Base-by-base conservation (phyloP, 2,797 vertebrate species). In the Sebastes steindachneri region DNA sequence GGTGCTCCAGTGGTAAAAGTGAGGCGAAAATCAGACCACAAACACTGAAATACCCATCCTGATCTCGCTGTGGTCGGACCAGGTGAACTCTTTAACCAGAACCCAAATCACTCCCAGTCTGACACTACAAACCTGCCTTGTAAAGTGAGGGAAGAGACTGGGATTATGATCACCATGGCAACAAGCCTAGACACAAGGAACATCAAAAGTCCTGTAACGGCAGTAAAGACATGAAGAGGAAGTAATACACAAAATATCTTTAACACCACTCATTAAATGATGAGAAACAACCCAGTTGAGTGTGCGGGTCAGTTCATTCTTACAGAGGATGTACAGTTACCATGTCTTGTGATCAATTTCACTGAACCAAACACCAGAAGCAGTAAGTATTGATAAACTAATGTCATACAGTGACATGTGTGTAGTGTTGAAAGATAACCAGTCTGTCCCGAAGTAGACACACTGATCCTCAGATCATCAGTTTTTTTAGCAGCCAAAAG, bases 1-100 rank as follows among this genome's bases (percentile, higher is more conserved):
- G 95, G 89, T 92, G 95, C 95, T 96, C 96, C 91, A 93, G 93
- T 93, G 92, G 92, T 92, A 90, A 81, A 83, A 88, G 69, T 82
- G 86, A 89, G 90, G 86, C 81, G 85, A 91, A 93, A 87, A 78
- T 86, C 89, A 92, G 76, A 92, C 89, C 91, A 91, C 89, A 91
- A 93, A 93, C 81, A 72, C 74, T 71, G 64, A 88, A 73, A 80
- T 58, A 82, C 21, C 75, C 86, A 92, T 79, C 84, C 79, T 80
- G 72, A 82, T 53, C 62, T 33, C 9, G 26, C 45, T 21, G 26
- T 35, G 41, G 33, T 45, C 5, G 5, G 33, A 69, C 57, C 33
- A 29, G 68, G 19, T 35, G 31, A n/a, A 14, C 5, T 41, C 37
- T 14, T 2, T 35, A 41, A 41, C 25, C 60, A 51, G 25, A 28